These are phyloP conservation scores for Irena cyanogastra DNA, from an alignment of 2,113 vertebrate genomes.

Conservation along the genomic window DNA sequence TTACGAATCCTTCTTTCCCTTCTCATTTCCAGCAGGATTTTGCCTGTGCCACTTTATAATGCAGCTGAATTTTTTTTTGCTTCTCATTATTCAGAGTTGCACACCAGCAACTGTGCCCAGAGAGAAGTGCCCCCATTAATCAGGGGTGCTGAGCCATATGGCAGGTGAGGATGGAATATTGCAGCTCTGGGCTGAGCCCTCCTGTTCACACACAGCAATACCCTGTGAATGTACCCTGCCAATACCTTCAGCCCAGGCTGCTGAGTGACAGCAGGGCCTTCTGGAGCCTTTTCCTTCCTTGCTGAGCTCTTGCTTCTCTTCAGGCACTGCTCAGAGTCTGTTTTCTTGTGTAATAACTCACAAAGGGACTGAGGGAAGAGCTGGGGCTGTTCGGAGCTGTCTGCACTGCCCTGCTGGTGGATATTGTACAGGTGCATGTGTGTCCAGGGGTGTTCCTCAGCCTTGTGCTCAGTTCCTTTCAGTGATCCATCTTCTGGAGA, in stretches of 20 bases:
- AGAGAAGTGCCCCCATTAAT: background rate
- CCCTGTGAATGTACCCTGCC: background rate
- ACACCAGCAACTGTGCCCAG: background rate
- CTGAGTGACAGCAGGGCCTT: background rate
- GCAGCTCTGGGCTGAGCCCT: background rate
- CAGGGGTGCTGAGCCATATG: background rate
- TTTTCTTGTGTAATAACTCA: background rate
- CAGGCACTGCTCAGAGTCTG: background rate
- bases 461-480: background rate
- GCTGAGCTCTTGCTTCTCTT: background rate
- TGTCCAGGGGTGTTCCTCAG: background rate
- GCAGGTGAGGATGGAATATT: background rate
- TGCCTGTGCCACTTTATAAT: background rate
- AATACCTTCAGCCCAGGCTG: background rate
- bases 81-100: background rate
- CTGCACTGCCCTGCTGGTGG: background rate
- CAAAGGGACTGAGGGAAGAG: background rate
- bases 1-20: background rate
- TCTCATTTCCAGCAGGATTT: background rate
- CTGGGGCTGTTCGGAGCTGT: background rate
- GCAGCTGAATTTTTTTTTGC: background rate
- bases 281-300: background rate
- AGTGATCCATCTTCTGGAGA: background rate
- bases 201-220: background rate
- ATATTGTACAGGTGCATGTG: fast-evolving